Evolutionary conservation across 2,888 invertebrate genomes (phyloP).

Genomic region (Ryuthela nishihirai): DNA sequence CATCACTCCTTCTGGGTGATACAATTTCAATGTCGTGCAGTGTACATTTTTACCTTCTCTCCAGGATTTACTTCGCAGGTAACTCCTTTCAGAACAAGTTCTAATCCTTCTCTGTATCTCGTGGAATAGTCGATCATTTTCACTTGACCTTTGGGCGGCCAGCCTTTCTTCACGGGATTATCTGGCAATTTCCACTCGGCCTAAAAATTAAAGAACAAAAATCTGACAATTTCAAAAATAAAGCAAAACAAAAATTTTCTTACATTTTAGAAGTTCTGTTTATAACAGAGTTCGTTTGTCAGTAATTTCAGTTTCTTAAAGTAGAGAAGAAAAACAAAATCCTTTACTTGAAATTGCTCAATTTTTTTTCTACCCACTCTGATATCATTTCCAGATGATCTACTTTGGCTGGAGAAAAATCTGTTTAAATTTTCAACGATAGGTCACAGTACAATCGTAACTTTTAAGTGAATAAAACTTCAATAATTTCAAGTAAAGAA

Average conservation of each 20-base stretch:
- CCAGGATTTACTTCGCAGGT: slow-evolving; percentile 72
- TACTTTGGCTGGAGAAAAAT: no score
- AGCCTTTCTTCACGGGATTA: slow-evolving; percentile 60
- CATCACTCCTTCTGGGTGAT: no score
- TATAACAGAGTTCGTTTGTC: background rate
- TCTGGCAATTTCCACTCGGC: slow-evolving; percentile 46
- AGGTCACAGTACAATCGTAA: no score
- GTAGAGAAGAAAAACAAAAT: background rate
- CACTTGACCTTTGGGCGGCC: slow-evolving; percentile 79
- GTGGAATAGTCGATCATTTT: slow-evolving; percentile 77
- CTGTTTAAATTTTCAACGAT: no score
- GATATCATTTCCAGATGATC: no score
- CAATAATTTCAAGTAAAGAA: no score
- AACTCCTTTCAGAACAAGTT: slow-evolving; percentile 77
- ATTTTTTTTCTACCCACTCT: no score
- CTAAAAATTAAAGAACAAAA: slow-evolving; percentile 12
- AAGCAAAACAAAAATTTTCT: background rate
- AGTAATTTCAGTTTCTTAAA: background rate
- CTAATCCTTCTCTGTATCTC: slow-evolving; percentile 78
- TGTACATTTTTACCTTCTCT: slow-evolving; percentile 62
- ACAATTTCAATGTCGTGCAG: background rate
- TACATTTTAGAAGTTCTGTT: background rate
- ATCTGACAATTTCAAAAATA: background rate
- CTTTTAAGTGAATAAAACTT: no score
- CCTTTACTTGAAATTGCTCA: no score